Base-by-base conservation (phyloP, 2,113 vertebrate genomes). In the Lynx canadensis region DNA sequence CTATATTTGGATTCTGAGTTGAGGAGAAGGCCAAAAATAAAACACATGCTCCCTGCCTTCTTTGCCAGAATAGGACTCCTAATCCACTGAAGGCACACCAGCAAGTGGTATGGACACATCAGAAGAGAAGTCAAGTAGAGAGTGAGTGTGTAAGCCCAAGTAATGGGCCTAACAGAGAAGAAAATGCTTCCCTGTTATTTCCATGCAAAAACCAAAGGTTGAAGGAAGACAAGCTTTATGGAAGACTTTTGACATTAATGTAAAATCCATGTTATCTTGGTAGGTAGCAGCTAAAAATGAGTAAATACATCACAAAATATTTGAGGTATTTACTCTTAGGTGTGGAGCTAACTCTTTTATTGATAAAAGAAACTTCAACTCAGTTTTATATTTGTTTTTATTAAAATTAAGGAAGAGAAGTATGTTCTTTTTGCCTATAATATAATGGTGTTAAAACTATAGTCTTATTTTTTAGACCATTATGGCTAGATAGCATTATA, bases 11-110 rank as follows among this genome's bases (percentile, higher is more conserved):
- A 71, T 73, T 21, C 19, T 88, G 14, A 65, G 60, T 79, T 78
- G 69, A 78, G 4, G 33, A 95, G 55, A 78, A 94, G n/a, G 29
- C 50, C 38, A 41, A 94, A 96, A 33, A 89, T 63, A 81, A 91
- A 83, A 82, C 23, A 52, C 41, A 73, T 5, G 52, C 13, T 18
- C 18, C 31, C 60, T 84, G 81, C 82, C 27, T 63, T 81, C 50
- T 71, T 73, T 65, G 41, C 50, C n/a, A 57, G 81, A 89, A 57
- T 13, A 74, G 14, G 36, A 95, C 18, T 50, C 41, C 74, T 68
- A 73, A 60, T 60, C 36, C 36, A 41, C 15, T 50, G 36, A 66
- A 11, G 55, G 2, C 10, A 8, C 29, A 60, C 0, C 7, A 55
- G 36, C 6, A 55, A 10, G 27, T 36, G 38, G 48, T 33, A n/a